Percentiles rank a stretch among this genome's conserved stretches.
Evolutionary conservation across 2,113 vertebrate genomes (phyloP).

Genomic region (Callopanchax toddi): DNA sequence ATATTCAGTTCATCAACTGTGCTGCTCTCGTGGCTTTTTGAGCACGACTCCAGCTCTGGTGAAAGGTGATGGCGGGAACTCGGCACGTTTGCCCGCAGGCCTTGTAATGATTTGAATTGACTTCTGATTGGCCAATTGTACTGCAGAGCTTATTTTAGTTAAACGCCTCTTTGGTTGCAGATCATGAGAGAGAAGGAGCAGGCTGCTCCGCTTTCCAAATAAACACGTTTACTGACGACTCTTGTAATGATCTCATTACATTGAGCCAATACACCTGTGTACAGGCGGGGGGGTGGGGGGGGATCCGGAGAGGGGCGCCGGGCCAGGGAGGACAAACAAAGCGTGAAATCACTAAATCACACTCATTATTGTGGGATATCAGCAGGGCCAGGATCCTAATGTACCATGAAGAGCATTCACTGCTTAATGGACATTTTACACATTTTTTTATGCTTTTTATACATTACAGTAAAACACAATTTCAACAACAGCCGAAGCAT

Average conservation of each 20-base stretch:
- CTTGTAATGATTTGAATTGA: slow-evolving; percentile 73
- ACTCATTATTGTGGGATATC: slow-evolving; percentile 79
- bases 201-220: slow-evolving; percentile 70
- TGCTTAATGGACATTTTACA: slow-evolving; percentile 79
- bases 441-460: slow-evolving; percentile 68
- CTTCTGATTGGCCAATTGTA: slow-evolving; percentile 73
- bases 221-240: slow-evolving; percentile 77
- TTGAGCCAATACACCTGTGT: slow-evolving; percentile 80
- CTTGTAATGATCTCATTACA: slow-evolving; percentile 80
- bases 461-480: slow-evolving; percentile 65
- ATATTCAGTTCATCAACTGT: neutral
- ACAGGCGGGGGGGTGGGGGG: slow-evolving; percentile 42
- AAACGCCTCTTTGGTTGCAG: slow-evolving; percentile 78
- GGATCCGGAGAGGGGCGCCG: slow-evolving; percentile 67
- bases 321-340: slow-evolving; percentile 78
- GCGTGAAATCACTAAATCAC: slow-evolving; percentile 84
- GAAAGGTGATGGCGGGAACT: slow-evolving; percentile 52
- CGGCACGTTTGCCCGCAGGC: slow-evolving; percentile 65
- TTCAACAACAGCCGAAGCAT: slow-evolving; percentile 52
- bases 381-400: slow-evolving; percentile 77
- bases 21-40: slow-evolving; percentile 4
- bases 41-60: slow-evolving; percentile 21
- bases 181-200: slow-evolving; percentile 62
- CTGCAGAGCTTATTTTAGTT: slow-evolving; percentile 74
- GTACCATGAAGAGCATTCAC: slow-evolving; percentile 80